Evolutionary conservation across 1,140 invertebrate species (phyloP).

Genomic region (Apis florea): DNA sequence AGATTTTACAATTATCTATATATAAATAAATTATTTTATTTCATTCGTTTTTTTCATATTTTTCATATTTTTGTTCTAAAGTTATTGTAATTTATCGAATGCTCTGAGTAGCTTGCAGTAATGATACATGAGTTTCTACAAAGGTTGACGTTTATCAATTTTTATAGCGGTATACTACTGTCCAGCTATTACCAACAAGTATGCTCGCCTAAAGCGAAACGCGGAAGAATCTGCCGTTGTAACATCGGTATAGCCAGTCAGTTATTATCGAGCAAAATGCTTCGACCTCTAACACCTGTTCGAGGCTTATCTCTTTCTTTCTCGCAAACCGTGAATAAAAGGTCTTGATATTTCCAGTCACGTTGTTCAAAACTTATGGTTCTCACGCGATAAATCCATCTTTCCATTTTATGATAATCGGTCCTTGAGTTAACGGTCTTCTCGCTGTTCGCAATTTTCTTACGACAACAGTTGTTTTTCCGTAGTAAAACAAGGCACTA

Average conservation of each 20-base stretch:
- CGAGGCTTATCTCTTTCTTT: not conserved
- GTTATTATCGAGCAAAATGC: slow-evolving; percentile 43
- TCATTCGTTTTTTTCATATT: too few species aligned
- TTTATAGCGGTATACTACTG: slow-evolving; percentile 37
- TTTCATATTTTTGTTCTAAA: not conserved
- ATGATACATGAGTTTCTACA: slow-evolving; percentile 37
- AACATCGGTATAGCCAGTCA: not conserved
- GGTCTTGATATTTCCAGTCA: not conserved
- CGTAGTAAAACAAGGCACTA: not conserved
- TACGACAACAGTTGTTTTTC: slow-evolving; percentile 27
- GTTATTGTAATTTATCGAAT: not conserved
- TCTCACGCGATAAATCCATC: not conserved
- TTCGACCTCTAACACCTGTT: slow-evolving; percentile 50
- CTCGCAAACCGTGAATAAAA: not conserved
- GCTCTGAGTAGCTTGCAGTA: not conserved
- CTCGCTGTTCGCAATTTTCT: slow-evolving; percentile 23
- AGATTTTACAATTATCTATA: too few species aligned
- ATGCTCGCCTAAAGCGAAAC: slow-evolving; percentile 26
- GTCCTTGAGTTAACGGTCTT: slow-evolving; percentile 36
- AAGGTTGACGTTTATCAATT: slow-evolving; percentile 32
- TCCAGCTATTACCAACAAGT: slow-evolving; percentile 8
- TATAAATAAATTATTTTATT: not conserved
- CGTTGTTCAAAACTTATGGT: not conserved
- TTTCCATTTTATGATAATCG: slow-evolving; percentile 8
- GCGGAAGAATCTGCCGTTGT: slow-evolving; percentile 39